Evolutionary conservation across 2,113 vertebrate species (phyloP), one percentile per base, ranked within the genome.

Genomic region (Cebus imitator): DNA sequence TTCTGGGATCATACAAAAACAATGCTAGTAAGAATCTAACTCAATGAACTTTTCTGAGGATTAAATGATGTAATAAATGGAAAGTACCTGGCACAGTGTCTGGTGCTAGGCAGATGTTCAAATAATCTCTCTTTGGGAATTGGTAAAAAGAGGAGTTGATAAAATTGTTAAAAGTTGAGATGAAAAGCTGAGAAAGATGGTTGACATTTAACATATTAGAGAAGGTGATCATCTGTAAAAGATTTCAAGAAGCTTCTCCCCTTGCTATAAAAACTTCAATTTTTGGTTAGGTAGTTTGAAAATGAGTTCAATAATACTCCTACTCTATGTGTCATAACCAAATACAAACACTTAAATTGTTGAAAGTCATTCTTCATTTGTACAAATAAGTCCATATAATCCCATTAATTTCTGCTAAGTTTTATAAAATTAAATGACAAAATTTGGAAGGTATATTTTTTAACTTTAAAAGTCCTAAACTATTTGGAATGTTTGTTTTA

Each of bases 401-500:
- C 27, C 4, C 35, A 87, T 84, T 92, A 58, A 81, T 75, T 78
- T 90, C 30, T 92, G 18, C 61, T 21, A 84, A 81, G 70, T 85
- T 25, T 64, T 78, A 48, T 30, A 25, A 40, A 90, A 76, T 78
- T 66, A 61, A 94, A 45, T 92, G 68, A 76, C 52, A 92, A 61
- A 78, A 35, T 70, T 95, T 43, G 10, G 57, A 43, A 90, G 27
- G 76, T 75, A 21, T 16, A 30, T 76, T 95, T 96, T 73, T 20
- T 37, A 58, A 95, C 37, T 83, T 73, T 78, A 58, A 94, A 93
- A 84, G 2, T 13, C 4, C 18, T 84, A 68, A 96, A 80, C 17
- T 27, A 40, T 50, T 90, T 87, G 18, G 87, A 92, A 97, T 95
- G 20, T 72, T 84, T 91, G 10, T 97, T 98, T 90, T 81, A 99